Base-by-base conservation (phyloP, 2,888 invertebrate species). In the Caenorhabditis afra region DNA sequence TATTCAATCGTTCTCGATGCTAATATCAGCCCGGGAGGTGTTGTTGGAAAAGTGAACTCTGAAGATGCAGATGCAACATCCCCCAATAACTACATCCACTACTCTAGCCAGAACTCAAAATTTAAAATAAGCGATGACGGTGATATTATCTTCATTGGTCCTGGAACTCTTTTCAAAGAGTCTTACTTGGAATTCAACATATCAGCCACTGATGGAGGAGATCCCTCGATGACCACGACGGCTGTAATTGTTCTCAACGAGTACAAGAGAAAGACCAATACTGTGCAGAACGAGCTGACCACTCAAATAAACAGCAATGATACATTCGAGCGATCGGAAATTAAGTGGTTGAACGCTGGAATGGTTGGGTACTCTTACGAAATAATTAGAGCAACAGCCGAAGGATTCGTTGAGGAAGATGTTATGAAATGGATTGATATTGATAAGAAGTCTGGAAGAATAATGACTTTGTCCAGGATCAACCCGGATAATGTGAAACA, bases 321-420 rank as follows among this genome's bases (percentile, higher is more conserved):
- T 29, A 79, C 79, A 7, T 20, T 44, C 20, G 20, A 35, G 18
- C 12, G 35, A 52, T 53, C 76, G 11, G 81, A 82, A 35, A 81
- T 84, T 18, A 73, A 76, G 37, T 84, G 84, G 84, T 66, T 81
- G 23, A 84, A 84, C 55, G 73, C 82, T 2, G 71, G 79, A 58
- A 84, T 84, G 84, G 47, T 75, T 16, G 84, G 84, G 16, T 84
- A 84, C 57, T 49, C 57, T 11, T 84, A 84, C 52, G 81, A 79
- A 29, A 79, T 84, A 10, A 61, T 82, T 14, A 45, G 74, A 11
- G 84, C 84, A 3, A 65, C 79, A 0, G 81, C 82, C 2, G 44
- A 71, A 7, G 82, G 82, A 39, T 81, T 81, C 39, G 39, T 68
- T 20, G 81, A 81, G 22, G 20, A 57, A 0, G 75, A 79, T 44